These are phyloP conservation scores for Bacillus rossius DNA, from an alignment of 1,140 invertebrate species.

Conservation along the genomic window DNA sequence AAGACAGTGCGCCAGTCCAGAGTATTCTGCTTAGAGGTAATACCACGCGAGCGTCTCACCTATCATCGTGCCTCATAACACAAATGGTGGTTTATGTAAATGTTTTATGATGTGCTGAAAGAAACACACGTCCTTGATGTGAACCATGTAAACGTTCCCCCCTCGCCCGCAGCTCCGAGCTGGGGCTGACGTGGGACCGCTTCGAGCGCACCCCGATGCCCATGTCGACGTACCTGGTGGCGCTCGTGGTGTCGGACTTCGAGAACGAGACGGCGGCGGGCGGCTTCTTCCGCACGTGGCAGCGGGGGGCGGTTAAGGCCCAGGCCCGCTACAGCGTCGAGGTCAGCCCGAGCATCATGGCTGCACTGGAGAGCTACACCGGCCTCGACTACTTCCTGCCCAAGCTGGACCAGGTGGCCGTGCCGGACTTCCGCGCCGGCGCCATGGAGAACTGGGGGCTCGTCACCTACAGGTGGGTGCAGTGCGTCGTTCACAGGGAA, in stretches of 20 bases:
- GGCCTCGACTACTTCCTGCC: conserved; percentile 37
- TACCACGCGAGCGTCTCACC: too few relatives aligned
- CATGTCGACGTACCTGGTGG: conserved; percentile 53
- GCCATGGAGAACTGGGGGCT: conserved; percentile 89
- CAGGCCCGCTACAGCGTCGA: conserved; percentile 67
- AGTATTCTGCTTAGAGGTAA: too few relatives aligned
- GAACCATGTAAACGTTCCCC: too few relatives aligned
- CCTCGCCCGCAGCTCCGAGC: too few relatives aligned
- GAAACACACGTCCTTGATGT: too few relatives aligned
- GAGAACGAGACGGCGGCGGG: conserved; percentile 42
- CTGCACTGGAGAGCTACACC: conserved; percentile 46
- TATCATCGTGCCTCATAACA: too few relatives aligned
- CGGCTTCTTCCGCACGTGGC: conserved; percentile 65
- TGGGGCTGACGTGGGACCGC: too few relatives aligned
- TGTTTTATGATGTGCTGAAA: too few relatives aligned
- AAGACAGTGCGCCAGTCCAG: too few relatives aligned
- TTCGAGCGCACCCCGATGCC: conserved; percentile 50
- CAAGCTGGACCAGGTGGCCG: conserved; percentile 58
- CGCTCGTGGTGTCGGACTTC: conserved; percentile 52
- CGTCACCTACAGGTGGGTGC: conserved; percentile 52
- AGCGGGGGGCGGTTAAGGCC: conserved; percentile 71
- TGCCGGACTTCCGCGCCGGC: conserved; percentile 71
- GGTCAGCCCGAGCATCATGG: conserved; percentile 47
- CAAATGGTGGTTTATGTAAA: too few relatives aligned
- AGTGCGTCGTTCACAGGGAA: too few relatives aligned